Base-by-base conservation (phyloP, 1,140 invertebrate genomes). In the Solen grandis region DNA sequence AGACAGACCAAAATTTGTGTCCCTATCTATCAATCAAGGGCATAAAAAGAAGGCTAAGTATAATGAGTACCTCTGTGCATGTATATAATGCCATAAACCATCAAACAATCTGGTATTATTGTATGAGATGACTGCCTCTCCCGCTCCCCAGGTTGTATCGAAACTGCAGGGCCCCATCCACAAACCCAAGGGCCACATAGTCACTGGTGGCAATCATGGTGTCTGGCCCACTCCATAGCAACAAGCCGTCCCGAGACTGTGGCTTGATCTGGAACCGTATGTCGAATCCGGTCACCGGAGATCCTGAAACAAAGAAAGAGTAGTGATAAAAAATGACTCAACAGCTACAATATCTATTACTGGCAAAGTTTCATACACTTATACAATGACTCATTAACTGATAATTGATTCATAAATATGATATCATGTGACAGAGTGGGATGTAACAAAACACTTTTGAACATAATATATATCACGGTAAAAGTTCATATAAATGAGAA, bases 21-120 rank as follows among this genome's bases (percentile, higher is more conserved):
- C n/a, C n/a, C n/a, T n/a, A n/a, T n/a, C n/a, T n/a, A n/a, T n/a
- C n/a, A n/a, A n/a, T n/a, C n/a, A n/a, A n/a, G n/a, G n/a, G n/a
- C n/a, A n/a, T n/a, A n/a, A n/a, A n/a, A n/a, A n/a, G n/a, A n/a
- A n/a, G n/a, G n/a, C n/a, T n/a, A n/a, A n/a, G n/a, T n/a, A n/a
- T n/a, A n/a, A n/a, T n/a, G n/a, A n/a, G 91, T 93, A 98, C 97
- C 97, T 96, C 36, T 96, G 95, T 35, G 96, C 96, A 92, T 95
- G 94, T 31, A 98, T 94, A 78, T 96, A 94, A 92, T 99, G 97
- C 97, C 97, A 99, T 50, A 97, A 93, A 68, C 97, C 97, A 92
- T 99, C 97, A 92, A 97, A 96, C 36, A 98, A 94, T 91, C 94
- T 95, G n/a, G 96, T 96, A 81, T 94, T 94, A 93, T 98, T 98